A percentile compares a stretch with the other conserved stretches of the same genome.
Evolutionary conservation across 2,888 invertebrate species (phyloP).

Genomic region (Pollenia labialis): DNA sequence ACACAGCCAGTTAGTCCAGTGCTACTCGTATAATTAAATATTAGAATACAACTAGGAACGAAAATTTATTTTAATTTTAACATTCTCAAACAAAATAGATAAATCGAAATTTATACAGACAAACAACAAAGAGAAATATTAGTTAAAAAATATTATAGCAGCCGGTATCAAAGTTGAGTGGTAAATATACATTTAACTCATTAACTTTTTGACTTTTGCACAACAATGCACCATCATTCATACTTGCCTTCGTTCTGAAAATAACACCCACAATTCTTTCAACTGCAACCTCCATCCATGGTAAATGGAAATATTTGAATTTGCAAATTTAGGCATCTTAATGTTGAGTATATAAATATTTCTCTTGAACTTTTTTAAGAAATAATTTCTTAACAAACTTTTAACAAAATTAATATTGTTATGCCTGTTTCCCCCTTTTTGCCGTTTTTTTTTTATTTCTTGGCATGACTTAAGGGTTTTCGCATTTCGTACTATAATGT

Average conservation of each 20-base stretch:
- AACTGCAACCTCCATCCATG: not conserved
- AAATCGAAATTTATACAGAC: slow-evolving; percentile 9
- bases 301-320: not conserved
- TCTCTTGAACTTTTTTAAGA: slow-evolving; percentile 1
- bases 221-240: slow-evolving; percentile 17
- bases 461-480: slow-evolving; percentile 3
- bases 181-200: slow-evolving; percentile 31
- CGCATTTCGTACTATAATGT: not conserved
- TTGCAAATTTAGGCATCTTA: slow-evolving; percentile 21
- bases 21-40: slow-evolving; percentile 12
- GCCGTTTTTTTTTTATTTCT: not conserved
- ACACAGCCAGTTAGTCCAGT: not conserved
- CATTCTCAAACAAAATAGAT: not conserved
- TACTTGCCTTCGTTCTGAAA: not conserved
- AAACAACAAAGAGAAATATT: slow-evolving; percentile 13
- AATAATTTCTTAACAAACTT: slow-evolving; percentile 18
- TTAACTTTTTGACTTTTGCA: slow-evolving; percentile 28
- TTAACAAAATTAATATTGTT: slow-evolving; percentile 37
- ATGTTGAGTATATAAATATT: slow-evolving; percentile 13
- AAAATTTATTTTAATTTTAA: not conserved
- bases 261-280: slow-evolving; percentile 1
- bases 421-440: not conserved
- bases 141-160: not conserved
- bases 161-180: slow-evolving; percentile 28
- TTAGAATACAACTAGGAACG: not conserved